Evolutionary conservation across 1,140 invertebrate species (phyloP).

Genomic region (Saxidomus purpurata): DNA sequence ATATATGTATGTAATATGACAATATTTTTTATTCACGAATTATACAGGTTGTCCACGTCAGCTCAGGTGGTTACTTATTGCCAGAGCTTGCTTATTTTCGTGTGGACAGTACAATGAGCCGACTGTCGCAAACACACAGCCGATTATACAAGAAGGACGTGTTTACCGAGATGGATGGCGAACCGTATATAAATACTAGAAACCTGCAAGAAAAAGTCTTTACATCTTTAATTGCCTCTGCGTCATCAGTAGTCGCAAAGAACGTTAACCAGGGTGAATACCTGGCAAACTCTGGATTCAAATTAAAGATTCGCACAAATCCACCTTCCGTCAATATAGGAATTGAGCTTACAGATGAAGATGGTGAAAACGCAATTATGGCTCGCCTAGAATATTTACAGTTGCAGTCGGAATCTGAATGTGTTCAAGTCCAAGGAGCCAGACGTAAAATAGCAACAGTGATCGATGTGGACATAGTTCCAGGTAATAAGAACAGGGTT

Average conservation of each 20-base stretch:
- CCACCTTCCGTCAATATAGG: slow-evolving; percentile 44
- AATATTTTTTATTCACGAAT: no score
- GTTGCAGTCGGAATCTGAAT: no score
- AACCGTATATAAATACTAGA: background rate
- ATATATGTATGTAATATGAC: no score
- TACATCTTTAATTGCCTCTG: slow-evolving; percentile 19
- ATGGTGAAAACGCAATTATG: no score
- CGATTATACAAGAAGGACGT: slow-evolving; percentile 1
- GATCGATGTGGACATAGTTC: slow-evolving; percentile 52
- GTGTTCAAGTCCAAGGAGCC: no score
- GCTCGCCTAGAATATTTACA: no score
- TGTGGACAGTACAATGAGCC: background rate
- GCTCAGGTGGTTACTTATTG: background rate
- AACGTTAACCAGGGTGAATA: background rate
- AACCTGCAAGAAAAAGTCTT: slow-evolving; percentile 36
- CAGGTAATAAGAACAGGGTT: background rate
- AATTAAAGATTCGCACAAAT: background rate
- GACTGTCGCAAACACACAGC: background rate
- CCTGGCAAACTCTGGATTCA: background rate
- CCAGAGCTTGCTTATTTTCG: slow-evolving; percentile 6
- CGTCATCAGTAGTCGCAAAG: background rate
- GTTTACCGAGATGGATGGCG: background rate
- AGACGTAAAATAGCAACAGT: background rate
- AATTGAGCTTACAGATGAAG: background rate
- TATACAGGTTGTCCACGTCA: background rate